Conservation (phyloP, 2,113 vertebrate species). For the Apteryx owenii region DNA sequence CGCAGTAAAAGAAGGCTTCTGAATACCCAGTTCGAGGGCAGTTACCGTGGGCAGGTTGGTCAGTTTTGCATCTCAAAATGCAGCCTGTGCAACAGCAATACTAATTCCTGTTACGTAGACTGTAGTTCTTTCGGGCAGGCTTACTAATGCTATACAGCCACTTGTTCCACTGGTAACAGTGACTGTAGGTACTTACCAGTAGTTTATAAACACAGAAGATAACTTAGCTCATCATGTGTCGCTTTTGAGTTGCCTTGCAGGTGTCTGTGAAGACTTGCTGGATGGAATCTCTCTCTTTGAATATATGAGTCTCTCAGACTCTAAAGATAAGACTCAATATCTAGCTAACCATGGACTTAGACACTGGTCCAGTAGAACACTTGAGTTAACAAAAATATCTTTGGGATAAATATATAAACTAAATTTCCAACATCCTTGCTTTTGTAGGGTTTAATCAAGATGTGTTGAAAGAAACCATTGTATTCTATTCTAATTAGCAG, state of each 20-base stretch:
- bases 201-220: neutral
- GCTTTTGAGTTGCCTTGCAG: neutral
- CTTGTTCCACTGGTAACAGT: neutral
- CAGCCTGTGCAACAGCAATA: neutral
- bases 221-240: neutral
- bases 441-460: neutral
- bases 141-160: accelerated
- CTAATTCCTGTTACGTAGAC: neutral
- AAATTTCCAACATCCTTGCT: neutral
- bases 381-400: neutral
- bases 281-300: neutral
- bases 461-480: neutral
- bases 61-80: neutral
- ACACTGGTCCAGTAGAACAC: neutral
- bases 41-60: too few species aligned
- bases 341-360: neutral
- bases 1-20: neutral
- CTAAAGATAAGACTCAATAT: neutral
- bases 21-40: neutral
- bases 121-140: neutral
- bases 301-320: neutral
- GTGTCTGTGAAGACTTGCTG: neutral
- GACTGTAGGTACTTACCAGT: neutral
- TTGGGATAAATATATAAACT: neutral
- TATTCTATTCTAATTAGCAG: neutral